Evolutionary conservation across 2,113 vertebrate genomes (phyloP), one percentile per base, ranked within the genome.

Genomic region (Hyperopisus bebe): DNA sequence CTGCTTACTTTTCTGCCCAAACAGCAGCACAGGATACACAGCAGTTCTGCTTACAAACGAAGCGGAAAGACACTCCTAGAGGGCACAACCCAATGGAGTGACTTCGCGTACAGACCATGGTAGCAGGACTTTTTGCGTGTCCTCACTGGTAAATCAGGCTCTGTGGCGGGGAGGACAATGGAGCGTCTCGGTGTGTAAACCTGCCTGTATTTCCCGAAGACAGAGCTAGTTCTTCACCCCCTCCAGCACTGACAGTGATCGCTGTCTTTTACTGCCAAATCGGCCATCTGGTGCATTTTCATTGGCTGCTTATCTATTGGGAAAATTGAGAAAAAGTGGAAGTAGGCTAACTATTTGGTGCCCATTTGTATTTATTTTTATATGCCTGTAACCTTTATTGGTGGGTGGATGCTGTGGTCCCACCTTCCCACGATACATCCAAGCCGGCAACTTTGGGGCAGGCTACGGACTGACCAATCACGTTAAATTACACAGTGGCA

Each of bases 1-100:
- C 27, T n/a, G 46, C n/a, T 82, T 39, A 53, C 70, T 89, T 89
- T 80, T 77, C 88, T 42, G 27, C 39, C 47, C 47, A 50, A 42
- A 9, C 50, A 84, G 27, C 53, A 5, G 77, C 35, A 83, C 77
- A 8, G 74, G 27, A 42, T 17, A 19, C 35, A 58, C 21, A 89
- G 88, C 31, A 77, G 88, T 89, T 89, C 82, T 19, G 74, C 50
- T 83, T 44, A 58, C 48, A 42, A 84, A 24, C 21, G 24, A 85
- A 27, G 19, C 17, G 46, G 47, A 42, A 77, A 82, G 31, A 19
- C 50, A 47, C 80, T 5, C 11, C 21, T 13, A 83, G 48, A 35
- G 27, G 48, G 48, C 24, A 89, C 21, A 47, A 24, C 39, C 24
- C 24, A 58, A 9, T 24, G 21, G 87, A n/a, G n/a, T 11, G 19